Percentiles rank a stretch among this genome's conserved stretches.
Conservation (phyloP, 2,113 vertebrate species). For the Gymnarchus niloticus region DNA sequence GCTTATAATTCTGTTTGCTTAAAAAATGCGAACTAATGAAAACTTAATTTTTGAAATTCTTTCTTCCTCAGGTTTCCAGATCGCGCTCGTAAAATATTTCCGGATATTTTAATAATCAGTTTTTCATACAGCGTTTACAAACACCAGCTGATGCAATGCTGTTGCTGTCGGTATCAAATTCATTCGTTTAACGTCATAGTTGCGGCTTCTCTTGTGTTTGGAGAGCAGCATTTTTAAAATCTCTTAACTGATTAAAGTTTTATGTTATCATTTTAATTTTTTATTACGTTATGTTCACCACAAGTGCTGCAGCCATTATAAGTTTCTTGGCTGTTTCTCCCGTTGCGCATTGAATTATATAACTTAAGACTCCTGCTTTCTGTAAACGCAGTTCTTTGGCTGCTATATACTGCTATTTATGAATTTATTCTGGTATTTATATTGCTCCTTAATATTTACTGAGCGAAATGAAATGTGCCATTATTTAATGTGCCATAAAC, state of each 20-base stretch:
- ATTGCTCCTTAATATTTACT: constrained; percentile 1
- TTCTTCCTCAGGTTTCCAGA: background rate
- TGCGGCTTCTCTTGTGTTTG: background rate
- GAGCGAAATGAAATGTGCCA: background rate
- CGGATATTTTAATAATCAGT: too few species aligned
- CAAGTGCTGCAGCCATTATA: too few species aligned
- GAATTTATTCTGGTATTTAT: too few species aligned
- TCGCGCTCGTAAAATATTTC: background rate
- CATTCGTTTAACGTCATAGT: too few species aligned
- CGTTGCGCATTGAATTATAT: background rate
- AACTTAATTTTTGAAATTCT: background rate
- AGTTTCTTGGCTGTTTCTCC: background rate
- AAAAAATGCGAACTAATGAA: too few species aligned
- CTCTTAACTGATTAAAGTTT: too few species aligned
- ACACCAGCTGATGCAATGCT: background rate
- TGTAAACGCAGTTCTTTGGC: background rate
- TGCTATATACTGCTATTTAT: background rate
- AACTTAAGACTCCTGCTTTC: background rate
- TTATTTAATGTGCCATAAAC: background rate
- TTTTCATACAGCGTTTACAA: background rate
- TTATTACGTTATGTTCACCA: too few species aligned
- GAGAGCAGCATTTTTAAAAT: background rate
- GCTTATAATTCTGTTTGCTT: background rate
- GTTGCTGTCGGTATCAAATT: background rate
- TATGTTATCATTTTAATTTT: too few species aligned